Conservation (phyloP, 2,797 vertebrate genomes). For the Typhlichthys eigenmanni region DNA sequence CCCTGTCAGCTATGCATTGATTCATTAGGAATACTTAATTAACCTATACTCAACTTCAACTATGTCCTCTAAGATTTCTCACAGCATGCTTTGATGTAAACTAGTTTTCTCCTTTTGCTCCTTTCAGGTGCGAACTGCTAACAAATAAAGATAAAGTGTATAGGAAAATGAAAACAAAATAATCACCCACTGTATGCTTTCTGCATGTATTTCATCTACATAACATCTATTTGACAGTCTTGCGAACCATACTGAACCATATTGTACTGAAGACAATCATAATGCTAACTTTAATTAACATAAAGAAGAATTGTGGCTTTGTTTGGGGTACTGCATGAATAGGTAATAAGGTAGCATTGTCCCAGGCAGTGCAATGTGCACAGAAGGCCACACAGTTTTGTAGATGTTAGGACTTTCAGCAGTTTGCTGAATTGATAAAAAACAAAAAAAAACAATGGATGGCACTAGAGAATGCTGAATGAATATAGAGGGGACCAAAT, state of each 20-base stretch:
- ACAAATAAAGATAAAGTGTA: constrained; percentile 7
- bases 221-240: constrained; percentile 27
- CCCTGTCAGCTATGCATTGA: constrained; percentile 6
- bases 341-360: constrained; percentile 2
- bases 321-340: constrained; percentile 14
- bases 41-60: background rate
- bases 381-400: constrained; percentile 7
- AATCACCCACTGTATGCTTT: background rate
- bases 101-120: background rate
- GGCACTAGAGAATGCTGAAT: constrained; percentile 40
- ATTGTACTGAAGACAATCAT: background rate
- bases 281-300: constrained; percentile 19
- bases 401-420: constrained; percentile 1
- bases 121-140: background rate
- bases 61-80: background rate
- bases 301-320: background rate
- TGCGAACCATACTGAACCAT: background rate
- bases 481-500: constrained; percentile 6
- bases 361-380: constrained; percentile 17
- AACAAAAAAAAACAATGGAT: constrained; percentile 47
- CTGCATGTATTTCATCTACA: constrained; percentile 44
- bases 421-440: constrained; percentile 19
- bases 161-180: constrained; percentile 7
- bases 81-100: constrained; percentile 16
- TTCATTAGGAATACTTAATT: background rate